Percentiles rank a stretch among this genome's conserved stretches.
These are phyloP conservation scores for Arothron firmamentum DNA, from an alignment of 2,113 vertebrate species.

Conservation along the genomic window DNA sequence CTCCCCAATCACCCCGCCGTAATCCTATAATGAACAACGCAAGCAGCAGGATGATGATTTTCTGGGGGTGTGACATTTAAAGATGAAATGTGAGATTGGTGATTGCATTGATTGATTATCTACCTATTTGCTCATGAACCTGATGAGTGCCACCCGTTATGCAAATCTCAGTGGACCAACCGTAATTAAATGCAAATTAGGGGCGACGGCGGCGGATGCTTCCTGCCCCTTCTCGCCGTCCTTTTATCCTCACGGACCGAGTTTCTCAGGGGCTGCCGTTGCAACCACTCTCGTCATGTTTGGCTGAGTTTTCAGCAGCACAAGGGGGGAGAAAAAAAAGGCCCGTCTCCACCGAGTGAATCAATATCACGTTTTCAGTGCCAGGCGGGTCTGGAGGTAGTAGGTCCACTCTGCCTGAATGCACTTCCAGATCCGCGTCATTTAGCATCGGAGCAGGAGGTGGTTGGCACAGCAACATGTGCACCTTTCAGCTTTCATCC, in stretches of 20 bases:
- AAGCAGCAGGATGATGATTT: constrained; percentile 49
- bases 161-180: constrained; percentile 49
- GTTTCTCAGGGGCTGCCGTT: constrained; percentile 50
- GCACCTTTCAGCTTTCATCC: background rate
- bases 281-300: constrained; percentile 56
- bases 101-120: constrained; percentile 65
- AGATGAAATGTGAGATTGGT: constrained; percentile 63
- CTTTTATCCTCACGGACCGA: constrained; percentile 52
- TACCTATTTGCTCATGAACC: constrained; percentile 61
- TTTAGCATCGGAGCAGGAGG: constrained; percentile 53
- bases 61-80: constrained; percentile 53
- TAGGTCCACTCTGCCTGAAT: constrained; percentile 64
- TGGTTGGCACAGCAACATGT: constrained; percentile 38
- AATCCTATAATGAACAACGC: constrained; percentile 30
- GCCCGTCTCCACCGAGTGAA: constrained; percentile 41
- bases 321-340: constrained; percentile 18
- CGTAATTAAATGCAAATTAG: constrained; percentile 71
- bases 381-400: constrained; percentile 64
- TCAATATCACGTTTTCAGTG: constrained; percentile 62
- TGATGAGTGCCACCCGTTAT: constrained; percentile 62
- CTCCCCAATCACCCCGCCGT: background rate
- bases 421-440: constrained; percentile 60
- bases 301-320: constrained; percentile 54
- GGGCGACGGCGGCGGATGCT: constrained; percentile 33
- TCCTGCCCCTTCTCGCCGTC: constrained; percentile 42